Percentiles rank a stretch among this genome's conserved stretches.
These are phyloP conservation scores for Selenia dentaria DNA, from an alignment of 2,888 invertebrate species.

Conservation along the genomic window DNA sequence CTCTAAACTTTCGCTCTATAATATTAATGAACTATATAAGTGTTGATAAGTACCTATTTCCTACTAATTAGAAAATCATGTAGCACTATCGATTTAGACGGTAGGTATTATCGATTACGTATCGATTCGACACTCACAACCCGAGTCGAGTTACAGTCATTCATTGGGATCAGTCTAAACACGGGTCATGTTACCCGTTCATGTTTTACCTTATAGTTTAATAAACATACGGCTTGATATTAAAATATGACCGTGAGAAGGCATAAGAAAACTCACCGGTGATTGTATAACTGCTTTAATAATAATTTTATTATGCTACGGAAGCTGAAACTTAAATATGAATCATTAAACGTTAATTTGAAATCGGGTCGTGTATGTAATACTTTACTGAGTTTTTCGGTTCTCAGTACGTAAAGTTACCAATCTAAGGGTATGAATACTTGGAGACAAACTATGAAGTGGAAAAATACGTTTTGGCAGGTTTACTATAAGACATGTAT, in stretches of 20 bases:
- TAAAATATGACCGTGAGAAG: constrained; percentile 72
- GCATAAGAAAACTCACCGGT: constrained; percentile 23
- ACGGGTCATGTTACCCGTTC: constrained; percentile 58
- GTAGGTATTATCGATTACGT: constrained; percentile 10
- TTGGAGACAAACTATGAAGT: no score
- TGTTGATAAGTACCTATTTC: no score
- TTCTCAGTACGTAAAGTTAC: no score
- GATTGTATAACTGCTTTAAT: constrained; percentile 47
- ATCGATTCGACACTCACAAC: constrained; percentile 27
- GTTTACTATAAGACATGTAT: no score
- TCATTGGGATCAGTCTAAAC: constrained; percentile 80
- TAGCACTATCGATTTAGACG: no score
- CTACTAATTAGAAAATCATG: no score
- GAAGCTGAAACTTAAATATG: constrained; percentile 41
- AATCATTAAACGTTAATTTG: constrained; percentile 19
- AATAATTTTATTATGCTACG: constrained; percentile 49
- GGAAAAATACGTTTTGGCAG: no score
- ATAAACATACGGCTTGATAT: constrained; percentile 70
- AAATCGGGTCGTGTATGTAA: constrained; percentile 7
- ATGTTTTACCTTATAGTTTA: constrained; percentile 60
- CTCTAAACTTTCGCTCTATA: no score
- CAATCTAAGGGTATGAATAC: no score
- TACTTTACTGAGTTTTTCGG: no score
- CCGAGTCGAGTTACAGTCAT: constrained; percentile 62
- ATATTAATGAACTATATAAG: no score